Percentiles rank a stretch among this genome's conserved stretches.
Conservation (phyloP, 2,797 vertebrate species). For the Lacerta agilis region DNA sequence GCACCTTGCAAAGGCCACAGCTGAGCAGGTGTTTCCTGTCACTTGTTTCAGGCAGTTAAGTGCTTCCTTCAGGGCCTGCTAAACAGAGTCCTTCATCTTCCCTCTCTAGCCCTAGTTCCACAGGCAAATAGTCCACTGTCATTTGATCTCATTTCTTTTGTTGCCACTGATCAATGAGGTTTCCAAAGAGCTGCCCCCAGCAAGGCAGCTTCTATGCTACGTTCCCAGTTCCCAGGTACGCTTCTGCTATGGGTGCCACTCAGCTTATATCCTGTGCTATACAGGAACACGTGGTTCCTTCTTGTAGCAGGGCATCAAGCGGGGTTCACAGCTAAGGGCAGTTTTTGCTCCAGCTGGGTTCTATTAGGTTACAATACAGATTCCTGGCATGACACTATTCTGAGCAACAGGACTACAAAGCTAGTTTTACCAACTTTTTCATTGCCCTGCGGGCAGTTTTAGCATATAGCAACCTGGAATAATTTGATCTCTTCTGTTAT, state of each 20-base stretch:
- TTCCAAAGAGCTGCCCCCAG: neutral
- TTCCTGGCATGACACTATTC: neutral
- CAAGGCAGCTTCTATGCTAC: neutral
- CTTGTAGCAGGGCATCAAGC: neutral
- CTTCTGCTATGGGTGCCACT: neutral
- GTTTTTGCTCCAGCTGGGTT: neutral
- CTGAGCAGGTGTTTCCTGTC: constrained; percentile 34
- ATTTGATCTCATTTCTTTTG: neutral
- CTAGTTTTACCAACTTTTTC: neutral
- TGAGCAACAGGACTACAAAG: constrained; percentile 2
- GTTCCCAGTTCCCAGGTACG: neutral
- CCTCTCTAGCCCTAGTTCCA: neutral
- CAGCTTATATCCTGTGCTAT: neutral
- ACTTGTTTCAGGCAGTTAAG: constrained; percentile 7
- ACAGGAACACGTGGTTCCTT: neutral
- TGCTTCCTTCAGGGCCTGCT: neutral
- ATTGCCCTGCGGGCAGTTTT: neutral
- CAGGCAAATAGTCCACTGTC: neutral
- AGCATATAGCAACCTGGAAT: neutral
- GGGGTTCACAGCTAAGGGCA: neutral
- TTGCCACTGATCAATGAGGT: neutral
- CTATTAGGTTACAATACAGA: neutral
- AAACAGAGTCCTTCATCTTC: neutral
- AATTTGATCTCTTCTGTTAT: neutral
- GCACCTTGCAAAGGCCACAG: neutral